A percentile compares a stretch with the other conserved stretches of the same genome.
Evolutionary conservation across 2,888 invertebrate genomes (phyloP).

Genomic region (Drosophila quinaria): DNA sequence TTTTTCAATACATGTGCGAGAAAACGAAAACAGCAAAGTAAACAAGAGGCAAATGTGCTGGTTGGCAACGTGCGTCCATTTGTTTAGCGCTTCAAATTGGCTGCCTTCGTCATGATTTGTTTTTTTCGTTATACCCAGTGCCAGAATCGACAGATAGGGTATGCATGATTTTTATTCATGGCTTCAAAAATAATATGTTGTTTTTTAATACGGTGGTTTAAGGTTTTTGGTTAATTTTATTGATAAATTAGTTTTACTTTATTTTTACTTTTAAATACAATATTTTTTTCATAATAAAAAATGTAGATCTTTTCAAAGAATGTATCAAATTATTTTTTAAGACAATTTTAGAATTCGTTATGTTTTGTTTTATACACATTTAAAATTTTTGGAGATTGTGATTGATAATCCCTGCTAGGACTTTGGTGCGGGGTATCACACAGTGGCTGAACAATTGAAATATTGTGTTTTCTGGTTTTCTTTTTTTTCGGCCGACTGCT

Average conservation of each 20-base stretch:
- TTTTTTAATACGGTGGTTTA: too few relatives aligned
- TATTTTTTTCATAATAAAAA: too few relatives aligned
- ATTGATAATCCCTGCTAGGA: background rate
- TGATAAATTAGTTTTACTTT: too few relatives aligned
- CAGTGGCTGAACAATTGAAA: slow-evolving; percentile 6
- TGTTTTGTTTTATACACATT: too few relatives aligned
- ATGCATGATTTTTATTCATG: slow-evolving; percentile 2
- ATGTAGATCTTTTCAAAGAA: too few relatives aligned
- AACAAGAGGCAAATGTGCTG: slow-evolving; percentile 50
- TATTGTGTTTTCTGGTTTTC: slow-evolving; percentile 5
- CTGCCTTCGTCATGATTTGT: slow-evolving; percentile 43
- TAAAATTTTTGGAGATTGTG: background rate
- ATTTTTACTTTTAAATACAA: too few relatives aligned
- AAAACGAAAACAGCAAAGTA: slow-evolving; percentile 46
- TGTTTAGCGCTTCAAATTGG: slow-evolving; percentile 62
- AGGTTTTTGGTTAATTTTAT: too few relatives aligned
- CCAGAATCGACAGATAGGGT: slow-evolving; percentile 10
- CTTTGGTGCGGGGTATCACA: slow-evolving; percentile 11
- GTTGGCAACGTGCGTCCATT: slow-evolving; percentile 52
- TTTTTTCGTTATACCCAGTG: slow-evolving; percentile 40
- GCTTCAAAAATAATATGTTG: too few relatives aligned
- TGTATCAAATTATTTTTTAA: too few relatives aligned
- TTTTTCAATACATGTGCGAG: slow-evolving; percentile 48
- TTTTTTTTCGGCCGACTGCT: slow-evolving; percentile 8
- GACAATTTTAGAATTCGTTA: too few relatives aligned